Base-by-base conservation (phyloP, 1,140 invertebrate species). In the Listronotus oregonensis region DNA sequence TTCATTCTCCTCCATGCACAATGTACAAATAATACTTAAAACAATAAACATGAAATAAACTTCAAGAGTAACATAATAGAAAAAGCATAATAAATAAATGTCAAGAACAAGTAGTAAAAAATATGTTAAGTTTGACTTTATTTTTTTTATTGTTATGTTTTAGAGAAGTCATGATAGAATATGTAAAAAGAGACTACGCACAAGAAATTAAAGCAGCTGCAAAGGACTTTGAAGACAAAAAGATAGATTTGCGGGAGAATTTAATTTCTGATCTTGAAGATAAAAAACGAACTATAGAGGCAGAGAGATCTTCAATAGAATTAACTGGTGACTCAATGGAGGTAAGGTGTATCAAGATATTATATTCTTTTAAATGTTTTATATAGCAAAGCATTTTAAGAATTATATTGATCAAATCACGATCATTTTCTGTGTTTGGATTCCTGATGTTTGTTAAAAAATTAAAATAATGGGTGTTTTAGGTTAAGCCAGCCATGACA, bases 141-240 rank as follows among this genome's bases (percentile, higher is more conserved):
- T n/a, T n/a, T n/a, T 27, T 27, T 27, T 27, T 27, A 1, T 5
- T 27, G 21, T 27, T 31, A 27, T n/a, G n/a, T 54, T 66, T 42
- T 80, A 85, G 87, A 69, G 90, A 94, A 47, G 91, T 94, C 73
- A 86, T 94, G 81, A 85, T 89, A 7, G 92, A 96, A 69, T 88
- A 90, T 72, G 90, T 95, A 4, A 94, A 97, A 74, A 84, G 87
- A 64, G 95, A 97, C 72, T 97, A 92, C 75, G 82, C 90, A 65
- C 85, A 87, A 34, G 96, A 98, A 77, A 94, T 94, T 77, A 91
- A 91, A 79, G 87, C 90, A 27, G 91, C 94, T 3, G 88, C 85
- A 0, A 91, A 93, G 79, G 95, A 98, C 73, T 96, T 95, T 85
- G 94, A 98, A 79, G 95, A 98, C 71, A 97, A 97, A 77, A 96